A percentile compares a stretch with the other conserved stretches of the same genome.
These are phyloP conservation scores for Neotragus pygmaeus DNA, from an alignment of 2,113 vertebrate species.

Conservation along the genomic window DNA sequence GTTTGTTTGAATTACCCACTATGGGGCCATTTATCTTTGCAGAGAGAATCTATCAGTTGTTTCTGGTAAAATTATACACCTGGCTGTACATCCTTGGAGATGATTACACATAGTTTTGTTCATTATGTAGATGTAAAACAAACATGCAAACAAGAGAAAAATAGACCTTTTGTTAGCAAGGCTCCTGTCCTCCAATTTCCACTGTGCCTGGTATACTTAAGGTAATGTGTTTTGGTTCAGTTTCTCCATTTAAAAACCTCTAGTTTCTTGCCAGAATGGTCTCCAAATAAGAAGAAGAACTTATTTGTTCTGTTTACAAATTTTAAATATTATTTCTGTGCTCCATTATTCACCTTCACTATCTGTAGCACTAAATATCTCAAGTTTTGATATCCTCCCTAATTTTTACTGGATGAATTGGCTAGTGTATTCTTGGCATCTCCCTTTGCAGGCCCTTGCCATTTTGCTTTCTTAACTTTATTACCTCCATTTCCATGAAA, in stretches of 20 bases:
- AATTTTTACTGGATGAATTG: not conserved
- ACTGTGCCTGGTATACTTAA: not conserved
- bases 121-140: not conserved
- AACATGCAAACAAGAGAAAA: not conserved
- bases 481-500: not conserved
- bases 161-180: not conserved
- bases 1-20: not conserved
- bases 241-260: not conserved
- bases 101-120: not conserved
- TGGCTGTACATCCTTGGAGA: not conserved
- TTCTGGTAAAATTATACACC: not conserved
- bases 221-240: not conserved
- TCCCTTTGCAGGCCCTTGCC: not conserved
- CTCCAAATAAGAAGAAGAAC: not conserved
- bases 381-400: not conserved
- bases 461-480: not conserved
- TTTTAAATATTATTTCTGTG: not conserved
- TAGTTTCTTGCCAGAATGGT: not conserved
- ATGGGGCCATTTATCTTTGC: not conserved
- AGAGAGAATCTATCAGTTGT: not conserved
- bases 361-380: not conserved
- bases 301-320: not conserved
- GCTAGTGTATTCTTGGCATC: not conserved
- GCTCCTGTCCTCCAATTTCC: not conserved
- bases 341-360: not conserved